Evolutionary conservation across 2,888 invertebrate genomes (phyloP), one percentile per base, ranked within the genome.

Genomic region (Ormyrus nitidulus): DNA sequence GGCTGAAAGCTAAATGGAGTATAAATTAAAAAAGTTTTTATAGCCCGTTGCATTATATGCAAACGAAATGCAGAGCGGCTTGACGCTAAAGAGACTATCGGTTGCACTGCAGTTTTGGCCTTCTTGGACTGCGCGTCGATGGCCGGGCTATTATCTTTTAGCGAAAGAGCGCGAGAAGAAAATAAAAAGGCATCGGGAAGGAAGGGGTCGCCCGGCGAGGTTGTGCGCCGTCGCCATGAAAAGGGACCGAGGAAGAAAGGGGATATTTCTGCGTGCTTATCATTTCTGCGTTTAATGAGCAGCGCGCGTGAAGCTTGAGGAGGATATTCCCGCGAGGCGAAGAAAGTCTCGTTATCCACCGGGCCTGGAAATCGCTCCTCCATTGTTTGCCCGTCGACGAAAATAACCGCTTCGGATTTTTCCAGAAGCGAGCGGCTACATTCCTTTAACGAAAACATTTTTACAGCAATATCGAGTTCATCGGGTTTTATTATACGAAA

Each of bases 281-380:
- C 77, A 62, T 68, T 77, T 61, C 69, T 64, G 70, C 48, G 77
- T 70, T 61, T 77, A 77, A 77, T 77, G 77, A 77, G 77, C 77
- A 64, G 53, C 56, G 64, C 59, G 59, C 34, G 34, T 4, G 34
- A 34, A 34, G 34, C 34, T 34, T 4, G 56, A 9, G 9, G 54
- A 69, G 46, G 54, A n/a, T 69, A 48, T 19, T 62, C 54, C 8
- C 34, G 62, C 10, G 58, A 19, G 49, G 62, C 53, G 34, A 13
- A 54, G 73, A 56, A n/a, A 49, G 61, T 64, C 74, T 70, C 71
- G 75, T 71, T 75, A 70, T 65, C 19, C 68, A 48, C 62, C 11
- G 48, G 34, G 54, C 56, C 44, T 44, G 66, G 51, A 73, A 72
- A 78, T 78, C 68, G 72, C 72, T 61, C 44, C 58, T 51, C 65